Evolutionary conservation across 2,888 invertebrate genomes (phyloP), one percentile per base, ranked within the genome.

Genomic region (Argyra leucocephala): DNA sequence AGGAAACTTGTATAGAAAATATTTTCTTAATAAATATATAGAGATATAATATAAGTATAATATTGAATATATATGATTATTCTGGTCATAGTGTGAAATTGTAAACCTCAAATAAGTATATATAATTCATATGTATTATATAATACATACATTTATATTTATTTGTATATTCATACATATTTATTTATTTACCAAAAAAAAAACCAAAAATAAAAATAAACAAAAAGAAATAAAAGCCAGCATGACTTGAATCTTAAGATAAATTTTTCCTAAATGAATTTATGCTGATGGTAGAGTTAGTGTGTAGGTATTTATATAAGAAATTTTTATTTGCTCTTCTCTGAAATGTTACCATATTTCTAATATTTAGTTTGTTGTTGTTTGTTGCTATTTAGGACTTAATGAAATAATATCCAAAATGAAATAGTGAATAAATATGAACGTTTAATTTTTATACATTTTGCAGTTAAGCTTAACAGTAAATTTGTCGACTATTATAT

Each of bases 191-290:
- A n/a, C n/a, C n/a, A 48, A 9, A 48, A 18, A 18, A 48, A 48
- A 48, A 48, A 15, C 48, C 48, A 48, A 12, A 48, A 7, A 12
- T 9, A 48, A 48, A 48, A 18, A 48, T 48, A 48, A 48, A 10
- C n/a, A n/a, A n/a, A 48, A n/a, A 48, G 5, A 48, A 5, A 5
- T 48, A 48, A 9, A 6, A 37, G 15, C 37, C 48, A 48, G 48
- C 48, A 48, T 48, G 48, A 48, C 48, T 48, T 48, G 48, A 48
- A 48, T 48, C 48, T 48, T 48, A 48, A 48, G 48, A 48, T 48
- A 48, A 48, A 48, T 48, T 48, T n/a, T 18, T 37, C 26, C 18
- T 48, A 48, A 48, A 48, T 48, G 48, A 48, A 48, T 48, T 48
- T 48, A 48, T 48, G 48, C 4, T 48, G 48, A 48, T 48, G 48